A percentile compares a stretch with the other conserved stretches of the same genome.
These are phyloP conservation scores for Phanerotoma sp. DNA, from an alignment of 2,888 invertebrate genomes.

Conservation along the genomic window DNA sequence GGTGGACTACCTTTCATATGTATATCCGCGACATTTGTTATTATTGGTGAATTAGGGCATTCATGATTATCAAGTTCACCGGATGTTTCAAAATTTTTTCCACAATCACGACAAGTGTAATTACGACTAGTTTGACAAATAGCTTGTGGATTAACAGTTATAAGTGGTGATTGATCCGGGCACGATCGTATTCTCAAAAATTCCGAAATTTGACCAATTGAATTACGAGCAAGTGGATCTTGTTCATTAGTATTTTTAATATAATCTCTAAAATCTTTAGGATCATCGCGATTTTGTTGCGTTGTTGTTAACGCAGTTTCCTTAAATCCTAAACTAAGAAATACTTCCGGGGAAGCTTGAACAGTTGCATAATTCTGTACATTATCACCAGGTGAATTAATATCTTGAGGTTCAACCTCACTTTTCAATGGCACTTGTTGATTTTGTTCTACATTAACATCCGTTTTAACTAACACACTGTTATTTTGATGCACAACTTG, in stretches of 20 bases:
- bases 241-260: slow-evolving; percentile 45
- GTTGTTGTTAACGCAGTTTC: slow-evolving; percentile 37
- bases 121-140: slow-evolving; percentile 46
- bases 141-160: slow-evolving; percentile 52
- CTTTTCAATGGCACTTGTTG: slow-evolving; percentile 48
- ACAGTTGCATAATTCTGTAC: slow-evolving; percentile 50
- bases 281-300: slow-evolving; percentile 47
- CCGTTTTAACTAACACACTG: slow-evolving; percentile 46
- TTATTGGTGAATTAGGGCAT: slow-evolving; percentile 35
- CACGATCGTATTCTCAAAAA: slow-evolving; percentile 51
- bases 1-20: slow-evolving; percentile 33
- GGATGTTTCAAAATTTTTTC: slow-evolving; percentile 48
- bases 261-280: slow-evolving; percentile 50
- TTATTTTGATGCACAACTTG: slow-evolving; percentile 46
- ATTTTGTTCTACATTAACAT: slow-evolving; percentile 41
- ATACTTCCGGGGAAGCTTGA: slow-evolving; percentile 51
- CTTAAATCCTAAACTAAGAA: slow-evolving; percentile 51
- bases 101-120: slow-evolving; percentile 52
- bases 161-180: slow-evolving; percentile 46
- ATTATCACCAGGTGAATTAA: slow-evolving; percentile 42
- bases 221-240: slow-evolving; percentile 48
- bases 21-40: slow-evolving; percentile 43
- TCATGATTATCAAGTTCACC: slow-evolving; percentile 48
- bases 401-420: slow-evolving; percentile 45
- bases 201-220: slow-evolving; percentile 55